These are phyloP conservation scores for Okamejei kenojei DNA, from an alignment of 2,797 vertebrate genomes.

Conservation along the genomic window DNA sequence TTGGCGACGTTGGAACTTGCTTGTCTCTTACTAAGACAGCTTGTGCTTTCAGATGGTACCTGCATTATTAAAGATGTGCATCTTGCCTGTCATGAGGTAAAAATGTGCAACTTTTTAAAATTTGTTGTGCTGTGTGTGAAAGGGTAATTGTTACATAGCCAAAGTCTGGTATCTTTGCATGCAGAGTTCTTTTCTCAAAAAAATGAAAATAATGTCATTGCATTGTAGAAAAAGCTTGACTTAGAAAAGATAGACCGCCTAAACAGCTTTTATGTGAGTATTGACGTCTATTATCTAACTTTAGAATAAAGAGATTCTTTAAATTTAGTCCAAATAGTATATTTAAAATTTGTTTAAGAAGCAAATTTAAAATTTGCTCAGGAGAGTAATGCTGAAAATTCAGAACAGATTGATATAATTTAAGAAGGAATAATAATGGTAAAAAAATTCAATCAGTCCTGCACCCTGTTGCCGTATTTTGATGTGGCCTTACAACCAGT, in stretches of 20 bases:
- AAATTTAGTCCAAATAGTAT: not conserved
- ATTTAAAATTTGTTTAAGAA: not conserved
- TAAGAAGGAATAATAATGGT: too few species aligned
- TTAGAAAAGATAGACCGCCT: not conserved
- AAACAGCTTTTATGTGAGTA: not conserved
- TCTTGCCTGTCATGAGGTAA: constrained; percentile 88
- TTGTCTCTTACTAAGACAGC: constrained; percentile 86
- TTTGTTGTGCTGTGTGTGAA: not conserved
- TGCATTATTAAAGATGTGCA: constrained; percentile 92
- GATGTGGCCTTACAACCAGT: too few species aligned
- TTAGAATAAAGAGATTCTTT: too few species aligned
- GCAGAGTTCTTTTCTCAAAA: not conserved
- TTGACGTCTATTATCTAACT: not conserved
- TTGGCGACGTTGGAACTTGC: constrained; percentile 86
- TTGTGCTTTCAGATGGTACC: constrained; percentile 68
- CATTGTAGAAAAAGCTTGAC: not conserved
- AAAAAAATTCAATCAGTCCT: too few species aligned
- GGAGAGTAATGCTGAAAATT: not conserved
- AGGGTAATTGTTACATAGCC: constrained; percentile 11
- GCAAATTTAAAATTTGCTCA: not conserved
- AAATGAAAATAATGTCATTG: not conserved
- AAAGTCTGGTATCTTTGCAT: constrained; percentile 16
- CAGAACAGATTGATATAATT: too few species aligned
- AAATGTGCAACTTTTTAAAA: not conserved
- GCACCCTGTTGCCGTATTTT: too few species aligned